A percentile compares a stretch with the other conserved stretches of the same genome.
phyloP scores from a whole-genome alignment of 1,140 invertebrate species.

The Marisa cornuarietis region DNA sequence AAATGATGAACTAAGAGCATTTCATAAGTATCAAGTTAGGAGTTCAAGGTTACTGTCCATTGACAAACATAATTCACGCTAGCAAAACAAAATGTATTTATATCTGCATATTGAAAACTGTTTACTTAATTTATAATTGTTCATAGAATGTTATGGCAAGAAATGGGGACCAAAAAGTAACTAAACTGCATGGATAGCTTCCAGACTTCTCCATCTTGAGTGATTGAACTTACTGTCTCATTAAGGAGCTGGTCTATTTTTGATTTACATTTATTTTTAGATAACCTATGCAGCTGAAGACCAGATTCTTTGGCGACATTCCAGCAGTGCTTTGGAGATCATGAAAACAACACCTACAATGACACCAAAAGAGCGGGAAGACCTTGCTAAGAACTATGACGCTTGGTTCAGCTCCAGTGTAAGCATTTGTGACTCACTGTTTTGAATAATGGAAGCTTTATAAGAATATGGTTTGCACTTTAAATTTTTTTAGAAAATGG shows the following conservation, averaged over 20 bases:
- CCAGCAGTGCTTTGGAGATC: slow-evolving; percentile 73
- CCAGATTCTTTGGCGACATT: slow-evolving; percentile 73
- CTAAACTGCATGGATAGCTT: too few species aligned
- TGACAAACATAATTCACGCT: too few species aligned
- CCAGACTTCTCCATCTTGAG: background rate
- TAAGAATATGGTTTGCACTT: too few species aligned
- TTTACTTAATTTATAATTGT: too few species aligned
- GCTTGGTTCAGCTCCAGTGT: slow-evolving; percentile 88
- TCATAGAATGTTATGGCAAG: too few species aligned
- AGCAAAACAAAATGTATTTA: too few species aligned
- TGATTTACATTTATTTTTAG: slow-evolving; percentile 40
- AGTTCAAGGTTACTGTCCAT: too few species aligned
- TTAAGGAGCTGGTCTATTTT: background rate
- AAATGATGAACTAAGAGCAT: too few species aligned
- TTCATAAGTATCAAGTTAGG: too few species aligned
- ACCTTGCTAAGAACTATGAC: slow-evolving; percentile 80
- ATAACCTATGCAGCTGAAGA: slow-evolving; percentile 75
- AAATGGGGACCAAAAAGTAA: too few species aligned
- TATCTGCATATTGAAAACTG: too few species aligned
- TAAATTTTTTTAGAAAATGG: too few species aligned
- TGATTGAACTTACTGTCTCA: background rate
- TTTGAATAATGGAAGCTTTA: background rate
- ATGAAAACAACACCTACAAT: slow-evolving; percentile 72
- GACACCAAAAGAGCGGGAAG: slow-evolving; percentile 73
- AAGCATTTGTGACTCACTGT: slow-evolving; percentile 51